These are phyloP conservation scores for Botrylloides violaceus DNA, from an alignment of 23 tunicate genomes.

Conservation along the genomic window DNA sequence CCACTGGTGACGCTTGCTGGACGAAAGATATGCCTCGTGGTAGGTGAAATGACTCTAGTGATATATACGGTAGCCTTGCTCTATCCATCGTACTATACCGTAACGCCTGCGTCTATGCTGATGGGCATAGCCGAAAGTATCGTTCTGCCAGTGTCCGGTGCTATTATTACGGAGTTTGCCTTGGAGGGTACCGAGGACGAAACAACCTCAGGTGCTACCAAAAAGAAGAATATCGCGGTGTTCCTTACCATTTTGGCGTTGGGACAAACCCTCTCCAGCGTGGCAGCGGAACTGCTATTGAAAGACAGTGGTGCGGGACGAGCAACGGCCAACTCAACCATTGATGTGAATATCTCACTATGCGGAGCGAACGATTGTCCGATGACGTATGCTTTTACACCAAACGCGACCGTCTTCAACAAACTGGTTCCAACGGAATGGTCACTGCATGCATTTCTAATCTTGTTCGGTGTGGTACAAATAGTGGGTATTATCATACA, in stretches of 20 bases:
- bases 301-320: not conserved
- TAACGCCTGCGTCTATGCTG: not conserved
- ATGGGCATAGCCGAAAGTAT: not conserved
- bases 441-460: not conserved
- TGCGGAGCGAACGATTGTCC: not conserved
- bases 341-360: not conserved
- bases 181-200: not conserved
- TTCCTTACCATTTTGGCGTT: not conserved
- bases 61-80: not conserved
- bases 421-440: not conserved
- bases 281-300: not conserved
- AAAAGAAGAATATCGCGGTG: not conserved
- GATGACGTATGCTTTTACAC: not conserved
- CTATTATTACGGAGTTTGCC: not conserved
- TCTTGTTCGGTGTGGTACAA: not conserved
- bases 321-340: not conserved
- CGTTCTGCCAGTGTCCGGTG: not conserved
- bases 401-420: not conserved
- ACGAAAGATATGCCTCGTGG: not conserved
- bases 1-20: not conserved
- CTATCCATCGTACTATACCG: not conserved
- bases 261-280: not conserved
- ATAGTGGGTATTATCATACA: not conserved
- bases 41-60: not conserved
- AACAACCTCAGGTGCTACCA: not conserved